Base-by-base conservation (phyloP, 2,888 invertebrate species). In the Scelioninae gen. 1 region DNA sequence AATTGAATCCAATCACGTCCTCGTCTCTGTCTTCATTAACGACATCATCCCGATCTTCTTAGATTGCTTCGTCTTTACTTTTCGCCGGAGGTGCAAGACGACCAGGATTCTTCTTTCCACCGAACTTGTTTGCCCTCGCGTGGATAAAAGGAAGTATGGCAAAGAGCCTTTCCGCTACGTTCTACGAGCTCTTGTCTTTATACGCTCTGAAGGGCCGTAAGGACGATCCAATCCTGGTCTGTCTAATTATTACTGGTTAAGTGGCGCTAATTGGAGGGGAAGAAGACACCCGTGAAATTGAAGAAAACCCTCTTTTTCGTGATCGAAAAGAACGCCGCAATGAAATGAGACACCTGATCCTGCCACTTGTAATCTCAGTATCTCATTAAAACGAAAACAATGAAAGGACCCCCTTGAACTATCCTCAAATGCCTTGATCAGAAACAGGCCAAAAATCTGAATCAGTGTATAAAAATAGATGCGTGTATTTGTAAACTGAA, bases 211-310 rank as follows among this genome's bases (percentile, higher is more conserved):
- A n/a, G n/a, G n/a, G n/a, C n/a, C n/a, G n/a, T 84, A 63, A 78
- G 86, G 82, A 87, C 87, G 87, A 87, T 85, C 86, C 89, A 87
- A 90, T 89, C 86, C 87, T 43, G 85, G 84, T 79, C 85, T 86
- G 88, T 90, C 91, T 91, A 91, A 91, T 91, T 91, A 91, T 91
- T 88, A 88, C 88, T 86, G 87, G 88, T 89, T 91, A 91, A 91
- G 91, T 90, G 89, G 86, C 84, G 87, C 88, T 90, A 91, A 91
- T 91, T 91, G 90, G 88, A 88, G 90, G 85, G 87, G 84, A 86
- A 86, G 88, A 88, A 89, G 88, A 84, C 88, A 87, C 83, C 89
- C 89, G 89, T 90, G 89, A 91, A 91, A 91, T 91, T 90, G 88
- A 88, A 89, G 89, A 89, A 90, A 90, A 87, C 89, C 84, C 85